phyloP scores from a whole-genome alignment of 2,888 invertebrate genomes.

The Diarsia brunnea region DNA sequence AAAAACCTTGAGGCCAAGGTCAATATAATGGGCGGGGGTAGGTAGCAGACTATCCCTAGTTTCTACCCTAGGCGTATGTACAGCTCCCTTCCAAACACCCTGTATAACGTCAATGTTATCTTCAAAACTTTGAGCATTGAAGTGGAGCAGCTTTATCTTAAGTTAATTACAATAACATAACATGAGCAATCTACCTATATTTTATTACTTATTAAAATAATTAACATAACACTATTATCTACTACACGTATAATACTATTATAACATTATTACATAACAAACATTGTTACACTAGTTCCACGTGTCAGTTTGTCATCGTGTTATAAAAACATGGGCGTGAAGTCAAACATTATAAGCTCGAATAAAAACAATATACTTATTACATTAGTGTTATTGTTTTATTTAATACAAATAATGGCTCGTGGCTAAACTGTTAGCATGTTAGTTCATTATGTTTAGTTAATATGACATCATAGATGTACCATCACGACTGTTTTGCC shows the following conservation, averaged over 20 bases:
- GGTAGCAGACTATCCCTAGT: too few species aligned
- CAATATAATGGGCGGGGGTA: too few species aligned
- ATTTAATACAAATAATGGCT: conserved; percentile 1
- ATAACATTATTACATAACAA: conserved; percentile 37
- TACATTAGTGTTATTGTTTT: conserved; percentile 29
- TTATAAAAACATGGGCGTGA: conserved; percentile 29
- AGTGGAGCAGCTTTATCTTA: background rate
- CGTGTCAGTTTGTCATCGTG: conserved; percentile 39
- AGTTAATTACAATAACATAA: background rate
- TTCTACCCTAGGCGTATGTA: too few species aligned
- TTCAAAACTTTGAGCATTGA: background rate
- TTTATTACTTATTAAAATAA: background rate
- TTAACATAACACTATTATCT: background rate
- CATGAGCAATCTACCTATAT: too few species aligned
- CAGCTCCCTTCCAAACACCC: too few species aligned
- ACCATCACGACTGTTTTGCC: background rate
- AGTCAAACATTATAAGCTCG: conserved; percentile 30
- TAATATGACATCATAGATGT: background rate
- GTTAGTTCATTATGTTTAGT: background rate
- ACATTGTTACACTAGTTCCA: conserved; percentile 18
- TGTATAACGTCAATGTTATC: background rate
- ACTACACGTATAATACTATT: background rate
- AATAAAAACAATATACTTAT: conserved; percentile 19
- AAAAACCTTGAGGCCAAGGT: too few species aligned
- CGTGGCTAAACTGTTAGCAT: background rate